Evolutionary conservation across 2,888 invertebrate genomes (phyloP), one percentile per base, ranked within the genome.

Genomic region (Nemoura dubitans): DNA sequence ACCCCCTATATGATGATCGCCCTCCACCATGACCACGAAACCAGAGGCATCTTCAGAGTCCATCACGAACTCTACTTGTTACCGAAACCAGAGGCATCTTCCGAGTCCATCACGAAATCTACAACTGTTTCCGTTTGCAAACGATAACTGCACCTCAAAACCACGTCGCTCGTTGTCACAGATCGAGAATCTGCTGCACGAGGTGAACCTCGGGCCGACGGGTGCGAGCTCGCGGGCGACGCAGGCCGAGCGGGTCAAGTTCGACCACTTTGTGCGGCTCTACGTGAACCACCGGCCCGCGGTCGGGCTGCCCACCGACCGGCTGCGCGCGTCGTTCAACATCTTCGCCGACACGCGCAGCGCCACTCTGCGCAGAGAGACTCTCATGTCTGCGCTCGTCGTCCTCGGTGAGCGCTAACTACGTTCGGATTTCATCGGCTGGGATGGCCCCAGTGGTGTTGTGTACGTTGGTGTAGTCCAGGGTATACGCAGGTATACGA

Each of bases 201-300:
- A 95, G 91, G 93, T 94, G 0, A 89, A 93, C 90, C 92, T 93
- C 91, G 91, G 92, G 83, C 90, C 91, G 89, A 90, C 93, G 89
- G 90, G 92, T 1, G 89, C 91, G 78, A 59, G 59, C 21, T 7
- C 59, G 6, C 59, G 14, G 59, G 6, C 59, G 21, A 1, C 10
- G 59, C 90, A 91, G 87, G 91, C 91, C 0, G 91, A 92, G 0
- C 93, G 94, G 88, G 93, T 96, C 29, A 93, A 94, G 86, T 95
- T 96, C 89, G 93, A 94, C 28, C 94, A 95, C 88, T 94, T 95
- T 88, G 93, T 95, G 0, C 94, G 93, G 89, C 90, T 95, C 25
- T 95, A 94, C 89, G 90, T 95, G 83, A 95, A 95, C 90, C 95
- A 95, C 90, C 93, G 94, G 88, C 95, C 95, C 0, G 93, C 93